Evolutionary conservation across 2,888 invertebrate species (phyloP).

Genomic region (Eupithecia abbreviata): DNA sequence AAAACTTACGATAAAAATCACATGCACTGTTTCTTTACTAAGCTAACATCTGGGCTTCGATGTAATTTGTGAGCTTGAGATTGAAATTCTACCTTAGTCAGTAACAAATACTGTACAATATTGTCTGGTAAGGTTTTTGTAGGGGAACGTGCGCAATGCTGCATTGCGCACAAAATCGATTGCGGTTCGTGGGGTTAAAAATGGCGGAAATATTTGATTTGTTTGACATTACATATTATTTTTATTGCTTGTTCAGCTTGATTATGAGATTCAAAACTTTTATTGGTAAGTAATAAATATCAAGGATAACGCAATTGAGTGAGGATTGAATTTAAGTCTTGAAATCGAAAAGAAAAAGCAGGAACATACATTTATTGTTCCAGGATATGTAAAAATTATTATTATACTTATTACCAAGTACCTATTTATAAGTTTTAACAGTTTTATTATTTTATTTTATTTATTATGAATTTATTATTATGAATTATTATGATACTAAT

Average conservation of each 20-base stretch:
- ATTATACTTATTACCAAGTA: too few relatives aligned
- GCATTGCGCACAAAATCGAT: constrained; percentile 82
- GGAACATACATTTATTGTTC: background rate
- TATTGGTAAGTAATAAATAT: background rate
- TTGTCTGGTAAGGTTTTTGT: constrained; percentile 45
- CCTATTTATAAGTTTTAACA: too few relatives aligned
- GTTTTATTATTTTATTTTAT: too few relatives aligned
- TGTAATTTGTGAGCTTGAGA: constrained; percentile 29
- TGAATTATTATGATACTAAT: too few relatives aligned
- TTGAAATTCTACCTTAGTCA: constrained; percentile 21
- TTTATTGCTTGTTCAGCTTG: constrained; percentile 28
- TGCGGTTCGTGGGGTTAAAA: constrained; percentile 70
- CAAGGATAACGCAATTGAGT: background rate
- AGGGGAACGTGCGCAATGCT: constrained; percentile 79
- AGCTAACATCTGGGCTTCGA: constrained; percentile 70
- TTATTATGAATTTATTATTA: too few relatives aligned
- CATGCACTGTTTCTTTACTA: constrained; percentile 70
- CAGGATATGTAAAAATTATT: background rate
- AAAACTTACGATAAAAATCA: constrained; percentile 59
- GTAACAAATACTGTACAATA: constrained; percentile 41
- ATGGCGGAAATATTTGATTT: constrained; percentile 74
- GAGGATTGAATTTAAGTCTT: background rate
- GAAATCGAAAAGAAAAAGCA: background rate
- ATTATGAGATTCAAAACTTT: background rate
- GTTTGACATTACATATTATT: constrained; percentile 41